A percentile compares a stretch with the other conserved stretches of the same genome.
Evolutionary conservation across 1,140 invertebrate genomes (phyloP).

Genomic region (Drosophila arizonae): DNA sequence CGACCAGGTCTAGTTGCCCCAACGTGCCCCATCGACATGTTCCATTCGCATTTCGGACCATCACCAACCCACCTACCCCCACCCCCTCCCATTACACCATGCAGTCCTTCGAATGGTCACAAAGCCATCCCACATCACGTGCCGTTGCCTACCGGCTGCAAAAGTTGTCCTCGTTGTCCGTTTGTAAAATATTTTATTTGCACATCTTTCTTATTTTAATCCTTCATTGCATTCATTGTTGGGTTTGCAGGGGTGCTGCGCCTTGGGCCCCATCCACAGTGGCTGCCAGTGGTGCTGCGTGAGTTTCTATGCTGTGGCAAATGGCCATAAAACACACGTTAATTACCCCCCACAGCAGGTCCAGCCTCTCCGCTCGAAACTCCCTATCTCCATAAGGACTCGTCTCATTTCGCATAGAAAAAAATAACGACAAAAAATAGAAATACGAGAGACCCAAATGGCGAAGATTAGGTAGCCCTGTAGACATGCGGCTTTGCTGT

Average conservation of each 20-base stretch:
- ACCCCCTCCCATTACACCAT: neutral
- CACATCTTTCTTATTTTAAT: slow-evolving; percentile 82
- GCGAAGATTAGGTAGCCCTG: too few species aligned
- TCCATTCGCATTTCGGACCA: slow-evolving; percentile 72
- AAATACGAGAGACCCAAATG: too few species aligned
- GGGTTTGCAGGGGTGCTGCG: slow-evolving; percentile 26
- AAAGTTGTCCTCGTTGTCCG: slow-evolving; percentile 69
- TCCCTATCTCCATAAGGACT: neutral
- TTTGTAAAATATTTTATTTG: slow-evolving; percentile 79
- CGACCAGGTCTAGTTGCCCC: slow-evolving; percentile 4
- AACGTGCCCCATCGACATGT: slow-evolving; percentile 57
- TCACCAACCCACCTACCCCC: slow-evolving; percentile 28
- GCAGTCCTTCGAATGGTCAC: neutral
- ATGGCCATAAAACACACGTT: slow-evolving; percentile 64
- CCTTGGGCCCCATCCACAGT: slow-evolving; percentile 13
- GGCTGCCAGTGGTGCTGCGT: slow-evolving; percentile 24
- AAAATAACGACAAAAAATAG: neutral
- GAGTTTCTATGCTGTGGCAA: slow-evolving; percentile 38
- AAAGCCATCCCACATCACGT: slow-evolving; percentile 19
- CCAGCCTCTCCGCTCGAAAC: neutral
- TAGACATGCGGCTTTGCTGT: too few species aligned
- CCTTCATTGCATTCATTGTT: slow-evolving; percentile 69
- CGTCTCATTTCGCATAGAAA: neutral
- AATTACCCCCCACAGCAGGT: slow-evolving; percentile 50
- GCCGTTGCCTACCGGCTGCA: neutral